Base-by-base conservation (phyloP, 2,113 vertebrate genomes). In the Alligator sinensis region DNA sequence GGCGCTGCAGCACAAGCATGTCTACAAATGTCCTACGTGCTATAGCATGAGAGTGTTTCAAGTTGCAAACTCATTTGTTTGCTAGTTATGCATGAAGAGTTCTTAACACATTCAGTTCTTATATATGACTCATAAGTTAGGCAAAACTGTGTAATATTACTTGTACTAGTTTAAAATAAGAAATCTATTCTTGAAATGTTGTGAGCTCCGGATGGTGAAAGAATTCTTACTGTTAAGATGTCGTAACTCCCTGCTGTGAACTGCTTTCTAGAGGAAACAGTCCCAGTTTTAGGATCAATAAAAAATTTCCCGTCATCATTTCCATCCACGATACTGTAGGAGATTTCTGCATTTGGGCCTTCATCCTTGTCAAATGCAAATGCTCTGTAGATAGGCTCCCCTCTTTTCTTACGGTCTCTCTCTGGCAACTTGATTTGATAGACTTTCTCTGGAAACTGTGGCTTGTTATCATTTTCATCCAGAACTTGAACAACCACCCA, bases 391-490 rank as follows among this genome's bases (percentile, higher is more conserved):
- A 99, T 99, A 2, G 99, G 98, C 78, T 99, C 99, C 3, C 98
- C 98, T 88, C 98, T 98, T 96, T 99, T 99, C 92, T 98, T 99
- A 4, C 99, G 98, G 83, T 99, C 99, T 30, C 99, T 98, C 90
- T 99, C 99, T 0, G 99, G 99, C 77, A 99, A 97, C 91, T 99
- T 99, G 89, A 99, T 98, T 96, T 99, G 99, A 95, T 99, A 99
- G 70, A 99, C 98, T 90, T 99, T 99, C 96, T 99, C 99, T 0
- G 99, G 98, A 94, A 99, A 99, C 70, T 98, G 98, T 0, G 99
- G 99, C 58, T 99, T 99, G 97, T 99, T 99, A 95, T 99, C 99
- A 4, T 99, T 99, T 97, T 99, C 99, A 95, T 99, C 99, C 84
- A 99, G 94, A 61, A 99, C 98, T 76, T 99, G 98, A 47, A 99